phyloP scores from a whole-genome alignment of 2,113 vertebrate genomes.

The Perca flavescens region DNA sequence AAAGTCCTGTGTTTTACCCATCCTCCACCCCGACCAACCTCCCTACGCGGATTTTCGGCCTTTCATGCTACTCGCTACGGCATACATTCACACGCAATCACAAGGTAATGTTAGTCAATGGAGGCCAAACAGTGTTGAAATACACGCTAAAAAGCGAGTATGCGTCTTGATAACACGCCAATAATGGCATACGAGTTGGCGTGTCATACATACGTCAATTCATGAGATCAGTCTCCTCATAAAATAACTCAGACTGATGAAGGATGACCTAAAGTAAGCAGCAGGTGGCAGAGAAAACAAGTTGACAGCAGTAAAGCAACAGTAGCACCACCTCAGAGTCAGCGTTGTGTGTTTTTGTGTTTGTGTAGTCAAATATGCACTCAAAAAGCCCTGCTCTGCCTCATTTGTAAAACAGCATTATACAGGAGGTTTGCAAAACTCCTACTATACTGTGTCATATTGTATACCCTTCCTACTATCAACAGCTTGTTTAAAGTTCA shows the following conservation, averaged over 20 bases:
- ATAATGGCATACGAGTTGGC: too few relatives aligned
- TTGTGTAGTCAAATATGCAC: background rate
- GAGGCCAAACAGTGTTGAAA: too few relatives aligned
- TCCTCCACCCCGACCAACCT: too few relatives aligned
- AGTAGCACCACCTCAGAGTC: background rate
- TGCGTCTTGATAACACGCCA: too few relatives aligned
- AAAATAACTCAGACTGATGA: background rate
- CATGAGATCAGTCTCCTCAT: background rate
- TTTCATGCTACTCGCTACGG: too few relatives aligned
- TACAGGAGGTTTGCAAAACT: background rate
- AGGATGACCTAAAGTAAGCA: conserved; percentile 28
- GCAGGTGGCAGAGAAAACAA: conserved; percentile 30
- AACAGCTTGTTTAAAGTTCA: conserved; percentile 35
- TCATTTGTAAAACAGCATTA: background rate
- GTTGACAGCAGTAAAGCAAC: conserved; percentile 21
- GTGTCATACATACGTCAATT: too few relatives aligned
- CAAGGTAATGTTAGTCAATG: too few relatives aligned
- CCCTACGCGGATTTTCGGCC: too few relatives aligned
- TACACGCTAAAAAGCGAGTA: too few relatives aligned
- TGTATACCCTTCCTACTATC: background rate
- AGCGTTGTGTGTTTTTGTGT: background rate
- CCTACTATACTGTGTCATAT: background rate
- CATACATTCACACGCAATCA: too few relatives aligned
- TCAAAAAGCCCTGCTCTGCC: background rate
- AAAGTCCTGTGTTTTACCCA: too few relatives aligned